Base-by-base conservation (phyloP, 2,888 invertebrate genomes). In the Microctonus aethiopoides region DNA sequence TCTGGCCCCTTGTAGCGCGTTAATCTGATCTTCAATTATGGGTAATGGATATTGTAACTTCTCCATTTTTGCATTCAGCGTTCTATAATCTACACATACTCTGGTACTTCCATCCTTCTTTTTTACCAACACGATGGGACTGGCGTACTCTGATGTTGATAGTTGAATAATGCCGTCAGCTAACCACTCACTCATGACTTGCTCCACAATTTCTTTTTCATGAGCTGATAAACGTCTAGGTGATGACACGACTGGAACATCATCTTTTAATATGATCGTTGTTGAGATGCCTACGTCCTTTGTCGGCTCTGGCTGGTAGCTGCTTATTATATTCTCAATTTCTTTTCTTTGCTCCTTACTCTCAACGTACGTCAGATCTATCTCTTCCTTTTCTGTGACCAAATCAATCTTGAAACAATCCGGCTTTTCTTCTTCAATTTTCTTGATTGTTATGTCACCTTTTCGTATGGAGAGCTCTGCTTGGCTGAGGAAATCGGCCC, bases 211-310 rank as follows among this genome's bases (percentile, higher is more conserved):
- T 20, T 69, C 39, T 22, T 61, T 63, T 54, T 79, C 71, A 22
- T 36, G 24, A 10, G 70, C 59, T 11, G 77, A 61, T n/a, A 78
- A 57, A 61, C 76, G 41, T 60, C 78, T 36, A 24, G 52, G 52
- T 66, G 9, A 20, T 20, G n/a, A 20, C 16, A 20, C 29, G 11
- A 75, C 71, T 9, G 77, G 77, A 16, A n/a, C 39, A 39, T 78
- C 76, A 51, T 77, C 75, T 51, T 72, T 70, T 32, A 78, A 46
- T 3, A 76, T 36, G 11, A 78, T 75, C 41, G 67, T 74, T 72
- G 74, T 77, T 34, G 66, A 54, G 0, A 74, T 72, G 11, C 66
- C 64, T 20, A 65, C 73, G 9, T 70, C 72, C 41, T 68, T 54
- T 6, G 32, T 68, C 54, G 69, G 68, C 20, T 46, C 29, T 0